Evolutionary conservation across 2,888 invertebrate genomes (phyloP).

Genomic region (Elaeidobius kamerunicus): DNA sequence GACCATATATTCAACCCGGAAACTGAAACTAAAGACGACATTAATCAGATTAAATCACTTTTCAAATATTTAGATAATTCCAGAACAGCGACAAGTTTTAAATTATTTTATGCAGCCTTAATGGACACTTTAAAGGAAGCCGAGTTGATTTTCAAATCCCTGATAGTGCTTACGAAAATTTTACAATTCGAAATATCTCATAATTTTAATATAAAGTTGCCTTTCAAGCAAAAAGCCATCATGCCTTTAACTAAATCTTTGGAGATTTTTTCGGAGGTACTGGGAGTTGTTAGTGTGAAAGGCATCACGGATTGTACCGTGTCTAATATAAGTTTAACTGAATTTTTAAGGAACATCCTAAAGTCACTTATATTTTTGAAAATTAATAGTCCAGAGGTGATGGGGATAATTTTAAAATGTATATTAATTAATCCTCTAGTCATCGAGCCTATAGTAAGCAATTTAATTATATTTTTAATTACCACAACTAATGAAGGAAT

Average conservation of each 20-base stretch:
- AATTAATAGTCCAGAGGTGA: constrained; percentile 36
- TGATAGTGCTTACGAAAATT: constrained; percentile 37
- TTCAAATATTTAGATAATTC: constrained; percentile 34
- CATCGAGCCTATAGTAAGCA: constrained; percentile 40
- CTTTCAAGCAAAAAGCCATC: constrained; percentile 27
- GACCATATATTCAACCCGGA: constrained; percentile 31
- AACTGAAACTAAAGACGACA: constrained; percentile 14
- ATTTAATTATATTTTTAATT: constrained; percentile 41
- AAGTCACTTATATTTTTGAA: constrained; percentile 37
- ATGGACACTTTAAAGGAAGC: constrained; percentile 35
- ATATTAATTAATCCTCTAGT: constrained; percentile 44
- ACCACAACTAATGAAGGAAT: constrained; percentile 34
- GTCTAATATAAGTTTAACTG: constrained; percentile 37
- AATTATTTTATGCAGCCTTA: constrained; percentile 41
- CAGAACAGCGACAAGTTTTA: constrained; percentile 31
- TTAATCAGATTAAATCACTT: constrained; percentile 32
- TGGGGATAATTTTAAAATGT: constrained; percentile 40
- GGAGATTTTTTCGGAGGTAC: constrained; percentile 34
- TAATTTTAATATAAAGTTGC: constrained; percentile 33
- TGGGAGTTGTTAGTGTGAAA: constrained; percentile 33
- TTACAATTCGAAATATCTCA: constrained; percentile 40
- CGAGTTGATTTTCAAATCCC: constrained; percentile 38
- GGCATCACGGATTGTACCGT: constrained; percentile 36
- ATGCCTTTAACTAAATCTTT: constrained; percentile 35
- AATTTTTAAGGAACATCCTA: constrained; percentile 41